Conservation (phyloP, 1,140 invertebrate species). For the Atta cephalotes region DNA sequence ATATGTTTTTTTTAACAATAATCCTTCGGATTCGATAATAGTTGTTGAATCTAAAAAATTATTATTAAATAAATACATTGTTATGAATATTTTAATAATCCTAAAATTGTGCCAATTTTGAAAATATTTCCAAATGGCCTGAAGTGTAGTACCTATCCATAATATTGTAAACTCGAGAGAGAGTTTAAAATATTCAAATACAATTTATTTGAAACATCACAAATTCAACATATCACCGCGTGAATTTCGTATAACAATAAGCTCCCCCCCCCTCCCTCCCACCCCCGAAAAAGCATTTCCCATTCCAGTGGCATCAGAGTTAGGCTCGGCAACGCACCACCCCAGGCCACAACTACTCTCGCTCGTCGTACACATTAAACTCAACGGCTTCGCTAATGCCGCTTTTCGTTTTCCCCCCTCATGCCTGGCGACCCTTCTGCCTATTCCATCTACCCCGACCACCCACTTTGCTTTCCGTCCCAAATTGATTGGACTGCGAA, state of each 20-base stretch:
- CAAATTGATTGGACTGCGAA: slow-evolving; percentile 84
- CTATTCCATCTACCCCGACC: slow-evolving; percentile 13
- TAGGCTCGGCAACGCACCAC: slow-evolving; percentile 19
- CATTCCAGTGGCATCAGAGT: slow-evolving; percentile 40
- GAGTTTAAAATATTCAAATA: background rate
- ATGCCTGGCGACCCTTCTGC: slow-evolving; percentile 44
- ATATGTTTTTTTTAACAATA: too few relatives aligned
- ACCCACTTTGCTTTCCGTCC: slow-evolving; percentile 74
- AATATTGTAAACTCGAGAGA: background rate
- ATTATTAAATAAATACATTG: too few relatives aligned
- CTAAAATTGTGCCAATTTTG: too few relatives aligned
- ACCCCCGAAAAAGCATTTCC: slow-evolving; percentile 27
- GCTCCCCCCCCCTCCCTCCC: too few relatives aligned
- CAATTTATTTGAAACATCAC: background rate
- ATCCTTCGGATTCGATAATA: too few relatives aligned
- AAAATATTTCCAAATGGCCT: too few relatives aligned
- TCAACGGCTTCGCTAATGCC: slow-evolving; percentile 70
- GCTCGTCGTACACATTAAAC: slow-evolving; percentile 67
- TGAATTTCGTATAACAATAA: slow-evolving; percentile 16
- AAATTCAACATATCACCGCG: slow-evolving; percentile 21
- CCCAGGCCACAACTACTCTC: slow-evolving; percentile 45
- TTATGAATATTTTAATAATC: too few relatives aligned
- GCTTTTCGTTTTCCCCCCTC: slow-evolving; percentile 69
- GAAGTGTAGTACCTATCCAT: background rate
- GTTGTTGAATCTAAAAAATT: too few relatives aligned